Evolutionary conservation across 2,888 invertebrate species (phyloP), one percentile per base, ranked within the genome.

Genomic region (Macaria notata): DNA sequence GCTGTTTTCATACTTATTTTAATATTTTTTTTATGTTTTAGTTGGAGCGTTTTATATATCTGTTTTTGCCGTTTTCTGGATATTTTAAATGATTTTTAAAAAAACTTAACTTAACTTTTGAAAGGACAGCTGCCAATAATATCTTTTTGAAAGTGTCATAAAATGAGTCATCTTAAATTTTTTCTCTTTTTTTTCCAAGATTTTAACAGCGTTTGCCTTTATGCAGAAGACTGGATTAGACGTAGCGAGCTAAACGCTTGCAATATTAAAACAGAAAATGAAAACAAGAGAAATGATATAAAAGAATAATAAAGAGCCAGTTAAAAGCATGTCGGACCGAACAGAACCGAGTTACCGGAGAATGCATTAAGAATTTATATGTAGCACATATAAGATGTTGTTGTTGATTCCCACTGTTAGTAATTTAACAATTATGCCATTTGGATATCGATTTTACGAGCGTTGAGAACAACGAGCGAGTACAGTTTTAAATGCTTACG

Each of bases 401-500:
- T 31, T 42, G 42, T 41, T 46, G 36, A 49, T 19, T 38, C 42
- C 31, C 9, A 6, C 5, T 49, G 50, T 53, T 52, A 55, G 51
- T 44, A 57, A 59, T 59, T 50, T 36, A 55, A 55, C 38, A 53
- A 55, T 65, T 68, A 67, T 63, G 66, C 56, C 57, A 65, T 68
- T 68, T 65, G 66, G 58, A 71, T 68, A 71, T 65, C 65, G 72
- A 75, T 75, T 78, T 71, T 74, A 62, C 59, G 58, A 71, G 71
- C 69, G 71, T 68, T 71, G 70, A 74, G 70, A 19, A 19, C 63
- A 70, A 66, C 64, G 53, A 43, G 53, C 19, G 19, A 19, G 19
- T 19, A 19, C 19, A 79, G 79, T 78, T 83, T 81, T 81, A 83
- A 83, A 79, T 75, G 78, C 73, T 75, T 77, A 79, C 70, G n/a